Evolutionary conservation across 2,113 vertebrate genomes (phyloP).

Genomic region (Lasiurus borealis): DNA sequence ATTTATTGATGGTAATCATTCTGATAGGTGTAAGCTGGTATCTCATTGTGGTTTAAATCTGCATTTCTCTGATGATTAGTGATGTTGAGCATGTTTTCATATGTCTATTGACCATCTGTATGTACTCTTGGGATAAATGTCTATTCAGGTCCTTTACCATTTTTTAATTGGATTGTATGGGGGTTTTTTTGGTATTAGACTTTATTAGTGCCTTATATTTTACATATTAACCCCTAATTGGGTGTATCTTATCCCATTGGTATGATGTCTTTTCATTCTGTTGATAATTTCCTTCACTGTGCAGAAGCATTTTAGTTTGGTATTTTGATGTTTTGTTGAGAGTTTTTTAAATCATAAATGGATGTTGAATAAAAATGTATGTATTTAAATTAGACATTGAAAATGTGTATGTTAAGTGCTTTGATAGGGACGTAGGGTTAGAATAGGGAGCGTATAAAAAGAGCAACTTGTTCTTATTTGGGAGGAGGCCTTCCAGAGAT

Average conservation of each 20-base stretch:
- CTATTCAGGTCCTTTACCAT: not conserved
- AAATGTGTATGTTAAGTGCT: not conserved
- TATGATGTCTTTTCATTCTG: not conserved
- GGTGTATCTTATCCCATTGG: not conserved
- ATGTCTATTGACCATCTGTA: not conserved
- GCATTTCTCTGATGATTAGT: not conserved
- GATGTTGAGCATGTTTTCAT: not conserved
- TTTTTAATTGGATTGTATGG: not conserved
- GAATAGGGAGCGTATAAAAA: conserved; percentile 10
- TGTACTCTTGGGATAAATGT: not conserved
- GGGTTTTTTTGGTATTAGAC: not conserved
- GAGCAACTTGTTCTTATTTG: not conserved
- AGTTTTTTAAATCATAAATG: not conserved
- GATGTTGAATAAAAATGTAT: not conserved
- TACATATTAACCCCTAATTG: not conserved
- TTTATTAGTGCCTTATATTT: not conserved
- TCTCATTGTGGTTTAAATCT: not conserved
- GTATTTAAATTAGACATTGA: not conserved
- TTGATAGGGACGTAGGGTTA: conserved; percentile 1
- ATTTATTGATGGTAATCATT: not conserved
- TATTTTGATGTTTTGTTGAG: not conserved
- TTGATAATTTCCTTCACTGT: not conserved
- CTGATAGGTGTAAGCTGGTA: not conserved
- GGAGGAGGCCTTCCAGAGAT: not conserved
- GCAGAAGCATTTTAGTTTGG: not conserved